These are phyloP conservation scores for Callithrix jacchus DNA, from an alignment of 2,113 vertebrate species.

Conservation along the genomic window DNA sequence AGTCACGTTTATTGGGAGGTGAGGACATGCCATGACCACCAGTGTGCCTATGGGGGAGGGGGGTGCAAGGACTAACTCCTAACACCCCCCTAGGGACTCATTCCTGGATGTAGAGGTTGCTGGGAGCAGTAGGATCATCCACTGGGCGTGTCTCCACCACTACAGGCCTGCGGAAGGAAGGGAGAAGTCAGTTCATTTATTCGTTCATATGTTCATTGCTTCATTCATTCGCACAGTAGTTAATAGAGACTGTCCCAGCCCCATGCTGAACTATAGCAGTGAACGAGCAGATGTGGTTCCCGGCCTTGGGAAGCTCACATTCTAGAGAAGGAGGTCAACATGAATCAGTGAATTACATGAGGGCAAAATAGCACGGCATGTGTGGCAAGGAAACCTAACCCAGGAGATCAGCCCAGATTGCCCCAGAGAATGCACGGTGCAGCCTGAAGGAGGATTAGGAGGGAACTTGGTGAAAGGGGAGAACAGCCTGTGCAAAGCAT, in stretches of 20 bases:
- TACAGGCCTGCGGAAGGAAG: slow-evolving; percentile 83
- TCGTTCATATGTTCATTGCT: not conserved
- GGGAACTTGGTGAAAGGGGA: not conserved
- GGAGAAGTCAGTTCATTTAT: not conserved
- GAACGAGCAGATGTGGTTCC: not conserved
- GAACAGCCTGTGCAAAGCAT: not conserved
- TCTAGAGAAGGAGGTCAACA: not conserved
- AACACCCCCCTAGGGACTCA: slow-evolving; percentile 31
- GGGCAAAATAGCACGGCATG: not conserved
- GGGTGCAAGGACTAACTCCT: not conserved
- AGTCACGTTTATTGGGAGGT: slow-evolving; percentile 69
- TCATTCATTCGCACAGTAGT: not conserved
- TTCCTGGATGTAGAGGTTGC: slow-evolving; percentile 91
- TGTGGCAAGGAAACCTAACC: not conserved
- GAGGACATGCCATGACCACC: not conserved
- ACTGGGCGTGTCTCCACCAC: slow-evolving; percentile 88
- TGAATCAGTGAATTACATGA: not conserved
- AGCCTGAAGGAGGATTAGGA: not conserved
- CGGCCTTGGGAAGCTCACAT: not conserved
- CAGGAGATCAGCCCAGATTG: not conserved
- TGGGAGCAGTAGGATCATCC: slow-evolving; percentile 85
- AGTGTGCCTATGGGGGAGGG: not conserved
- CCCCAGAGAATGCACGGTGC: not conserved
- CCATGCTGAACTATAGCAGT: not conserved
- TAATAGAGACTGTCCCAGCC: not conserved